Conservation (phyloP, 1,140 invertebrate species). For the Subanguina moxae region DNA sequence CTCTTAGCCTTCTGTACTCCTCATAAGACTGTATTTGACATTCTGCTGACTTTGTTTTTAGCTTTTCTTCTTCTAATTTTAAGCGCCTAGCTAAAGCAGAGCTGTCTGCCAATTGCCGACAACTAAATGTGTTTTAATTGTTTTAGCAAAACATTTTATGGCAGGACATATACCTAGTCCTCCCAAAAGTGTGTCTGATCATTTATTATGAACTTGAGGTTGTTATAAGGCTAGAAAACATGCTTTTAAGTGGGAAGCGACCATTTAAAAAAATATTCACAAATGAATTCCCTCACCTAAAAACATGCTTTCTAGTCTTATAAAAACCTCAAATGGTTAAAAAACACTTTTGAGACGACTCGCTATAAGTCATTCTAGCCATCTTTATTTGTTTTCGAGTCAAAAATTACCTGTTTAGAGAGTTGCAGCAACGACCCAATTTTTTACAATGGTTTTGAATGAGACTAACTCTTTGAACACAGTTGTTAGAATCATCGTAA, state of each 20-base stretch:
- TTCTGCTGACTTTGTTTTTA: constrained; percentile 9
- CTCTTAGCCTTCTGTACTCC: constrained; percentile 14
- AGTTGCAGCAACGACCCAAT: constrained; percentile 20
- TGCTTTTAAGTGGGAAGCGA: too few species aligned
- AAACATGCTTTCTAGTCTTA: too few species aligned
- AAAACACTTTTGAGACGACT: too few species aligned
- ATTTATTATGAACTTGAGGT: too few species aligned
- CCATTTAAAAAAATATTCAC: too few species aligned
- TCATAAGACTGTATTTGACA: constrained; percentile 21
- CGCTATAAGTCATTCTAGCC: too few species aligned
- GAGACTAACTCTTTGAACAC: constrained; percentile 3
- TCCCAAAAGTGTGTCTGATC: too few species aligned
- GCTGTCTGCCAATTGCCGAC: constrained; percentile 4
- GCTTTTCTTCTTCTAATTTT: constrained; percentile 3
- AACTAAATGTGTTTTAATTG: constrained; percentile 5
- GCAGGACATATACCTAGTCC: too few species aligned
- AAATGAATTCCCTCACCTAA: too few species aligned
- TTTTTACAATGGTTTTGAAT: constrained; percentile 21
- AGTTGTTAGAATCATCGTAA: constrained; percentile 1
- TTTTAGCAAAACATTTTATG: neutral
- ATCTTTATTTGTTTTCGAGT: neutral
- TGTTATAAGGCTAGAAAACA: too few species aligned
- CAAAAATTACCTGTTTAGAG: constrained; percentile 9
- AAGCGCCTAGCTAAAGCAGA: constrained; percentile 14
- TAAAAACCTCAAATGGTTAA: too few species aligned